Base-by-base conservation (phyloP, 1,140 invertebrate genomes). In the Bombus terrestris region DNA sequence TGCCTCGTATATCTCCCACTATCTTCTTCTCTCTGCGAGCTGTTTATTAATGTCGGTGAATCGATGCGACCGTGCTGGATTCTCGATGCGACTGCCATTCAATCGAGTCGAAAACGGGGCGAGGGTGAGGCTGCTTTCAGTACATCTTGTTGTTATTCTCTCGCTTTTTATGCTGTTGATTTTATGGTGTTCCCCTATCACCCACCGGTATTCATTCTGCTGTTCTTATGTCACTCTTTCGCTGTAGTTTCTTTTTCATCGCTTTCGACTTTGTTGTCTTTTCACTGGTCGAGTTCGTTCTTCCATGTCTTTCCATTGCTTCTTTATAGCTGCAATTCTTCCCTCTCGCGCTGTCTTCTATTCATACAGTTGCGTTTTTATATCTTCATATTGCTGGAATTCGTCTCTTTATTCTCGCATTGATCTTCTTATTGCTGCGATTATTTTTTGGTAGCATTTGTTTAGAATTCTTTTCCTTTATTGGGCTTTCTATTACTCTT, bases 31-130 rank as follows among this genome's bases (percentile, higher is more conserved):
- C 32, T 22, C 68, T 10, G 32, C 13, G 41, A 57, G 28, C 41
- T 77, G 81, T 66, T 83, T 83, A 76, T 83, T 68, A 68, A 76
- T 66, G 59, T 47, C 59, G 37, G 13, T 32, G 66, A 81, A 81
- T 82, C 57, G 80, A 81, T 43, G 80, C 28, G 25, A 2, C 8
- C 28, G 9, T 3, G 25, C 13, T 76, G 74, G 41, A 22, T 13
- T 53, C 41, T 32, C 81, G 32, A 25, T 39, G 35, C 81, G 10
- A 18, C 32, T 68, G 37, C 59, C 81, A 76, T 76, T 76, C 41
- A 83, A 32, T 64, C 39, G 32, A 10, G 22, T 32, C 79, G 57
- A 69, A 43, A 53, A 41, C 18, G 59, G 3, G 32, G n/a, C 35
- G 32, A 15, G n/a, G 18, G 12, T 9, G n/a, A 28, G 9, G 22